Base-by-base conservation (phyloP, 2,797 vertebrate species). In the Phyllotis vaccarum region DNA sequence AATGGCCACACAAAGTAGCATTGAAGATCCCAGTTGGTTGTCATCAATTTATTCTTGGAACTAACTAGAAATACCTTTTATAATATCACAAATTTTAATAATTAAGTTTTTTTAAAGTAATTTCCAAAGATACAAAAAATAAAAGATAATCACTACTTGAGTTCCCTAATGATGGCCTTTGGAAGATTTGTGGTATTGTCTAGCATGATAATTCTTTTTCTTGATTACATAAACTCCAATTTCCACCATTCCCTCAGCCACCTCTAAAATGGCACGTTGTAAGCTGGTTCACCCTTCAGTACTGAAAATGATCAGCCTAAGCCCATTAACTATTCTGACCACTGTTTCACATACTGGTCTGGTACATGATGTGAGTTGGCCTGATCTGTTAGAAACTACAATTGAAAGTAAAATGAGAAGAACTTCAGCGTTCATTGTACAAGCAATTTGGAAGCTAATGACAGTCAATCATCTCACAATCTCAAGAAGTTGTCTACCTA, bases 161-260 rank as follows among this genome's bases (percentile, higher is more conserved):
- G 40, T 88, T 52, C 10, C 66, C 62, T 81, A 76, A 88, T 80
- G 64, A 74, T 22, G 21, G 29, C 76, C 22, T 43, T 37, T 29
- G 62, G 37, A 22, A 62, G 14, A 5, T 54, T 68, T 91, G 74
- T 94, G 56, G 24, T 9, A 62, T 0, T 86, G 19, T 19, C 21
- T 37, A 80, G 29, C 56, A 95, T 29, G 70, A 49, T 16, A 49
- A 49, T 34, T 91, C n/a, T 80, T 75, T 94, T 89, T 62, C 64
- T 49, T 74, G 49, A 60, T 68, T 70, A 96, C 83, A 37, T 86
- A 46, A 93, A 70, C 54, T 93, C 58, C 60, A 72, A 78, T 64
- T 60, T 72, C 79, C 24, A 94, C 14, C 8, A 37, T 7, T 66
- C 13, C 29, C 24, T 91, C 72, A 85, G 22, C 12, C 22, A 94